Percentiles rank a stretch among this genome's conserved stretches.
Evolutionary conservation across 2,113 vertebrate genomes (phyloP).

Genomic region (Danio rerio): DNA sequence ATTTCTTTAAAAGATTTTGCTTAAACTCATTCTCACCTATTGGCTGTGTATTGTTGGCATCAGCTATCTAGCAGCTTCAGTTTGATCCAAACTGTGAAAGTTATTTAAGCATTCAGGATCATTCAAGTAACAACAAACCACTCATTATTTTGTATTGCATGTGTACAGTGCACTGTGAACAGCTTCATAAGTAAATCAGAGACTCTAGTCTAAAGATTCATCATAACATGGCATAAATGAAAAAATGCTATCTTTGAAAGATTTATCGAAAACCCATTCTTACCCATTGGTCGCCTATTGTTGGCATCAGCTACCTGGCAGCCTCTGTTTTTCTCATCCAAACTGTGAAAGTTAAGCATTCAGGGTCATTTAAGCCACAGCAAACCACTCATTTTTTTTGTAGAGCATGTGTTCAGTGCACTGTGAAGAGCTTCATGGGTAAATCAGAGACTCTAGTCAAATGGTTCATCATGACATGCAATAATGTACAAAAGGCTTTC

Average conservation of each 20-base stretch:
- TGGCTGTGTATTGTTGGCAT: background rate
- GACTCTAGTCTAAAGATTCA: conserved; percentile 61
- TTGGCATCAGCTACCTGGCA: background rate
- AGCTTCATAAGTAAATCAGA: conserved; percentile 58
- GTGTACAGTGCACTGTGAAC: conserved; percentile 61
- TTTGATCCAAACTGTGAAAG: background rate
- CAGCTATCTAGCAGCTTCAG: fast-evolving
- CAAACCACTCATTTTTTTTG: too few relatives aligned
- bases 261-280: background rate
- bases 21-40: background rate
- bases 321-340: background rate
- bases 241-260: conserved; percentile 31
- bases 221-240: conserved; percentile 38
- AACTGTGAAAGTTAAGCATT: background rate
- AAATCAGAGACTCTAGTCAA: conserved; percentile 49
- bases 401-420: conserved; percentile 56
- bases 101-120: background rate
- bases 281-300: background rate
- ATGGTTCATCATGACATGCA: too few relatives aligned
- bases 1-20: background rate
- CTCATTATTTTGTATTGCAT: background rate
- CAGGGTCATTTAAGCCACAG: background rate
- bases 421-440: conserved; percentile 55
- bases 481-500: too few relatives aligned
- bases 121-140: background rate